These are phyloP conservation scores for Daphoenositta chrysoptera DNA, from an alignment of 2,113 vertebrate genomes.

Conservation along the genomic window DNA sequence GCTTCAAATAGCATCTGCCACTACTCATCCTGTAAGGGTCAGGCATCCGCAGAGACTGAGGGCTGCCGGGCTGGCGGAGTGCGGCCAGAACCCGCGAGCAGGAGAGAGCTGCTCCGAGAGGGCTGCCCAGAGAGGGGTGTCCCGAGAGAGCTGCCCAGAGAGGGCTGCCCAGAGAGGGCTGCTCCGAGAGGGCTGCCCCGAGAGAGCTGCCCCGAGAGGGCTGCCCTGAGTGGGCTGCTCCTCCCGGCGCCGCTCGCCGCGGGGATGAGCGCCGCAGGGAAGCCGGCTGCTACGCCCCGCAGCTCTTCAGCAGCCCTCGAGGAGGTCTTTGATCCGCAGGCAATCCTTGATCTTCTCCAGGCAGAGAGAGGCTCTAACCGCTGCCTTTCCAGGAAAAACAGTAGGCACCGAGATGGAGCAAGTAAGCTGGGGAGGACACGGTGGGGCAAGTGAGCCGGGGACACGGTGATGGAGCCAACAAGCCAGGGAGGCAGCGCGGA, in stretches of 20 bases:
- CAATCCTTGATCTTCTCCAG: neutral
- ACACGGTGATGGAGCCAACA: rapidly evolving
- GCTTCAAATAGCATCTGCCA: constrained; percentile 20
- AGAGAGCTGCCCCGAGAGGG: too few relatives aligned
- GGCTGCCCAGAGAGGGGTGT: too few relatives aligned
- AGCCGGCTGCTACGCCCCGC: neutral
- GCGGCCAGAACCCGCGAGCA: neutral
- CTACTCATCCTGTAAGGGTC: neutral
- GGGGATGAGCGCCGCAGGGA: neutral
- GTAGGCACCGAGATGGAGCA: neutral
- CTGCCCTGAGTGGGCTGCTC: too few relatives aligned
- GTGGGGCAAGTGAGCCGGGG: rapidly evolving
- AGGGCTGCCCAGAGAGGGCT: too few relatives aligned
- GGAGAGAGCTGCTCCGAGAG: neutral
- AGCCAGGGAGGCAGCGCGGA: neutral
- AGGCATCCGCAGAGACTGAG: neutral
- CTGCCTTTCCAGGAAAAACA: neutral
- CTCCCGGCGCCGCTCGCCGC: neutral
- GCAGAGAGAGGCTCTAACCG: neutral
- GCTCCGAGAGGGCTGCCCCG: too few relatives aligned
- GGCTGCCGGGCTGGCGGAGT: neutral
- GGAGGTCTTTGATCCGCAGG: neutral
- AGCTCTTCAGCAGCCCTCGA: constrained; percentile 6
- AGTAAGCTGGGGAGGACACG: neutral
- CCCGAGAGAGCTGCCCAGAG: too few relatives aligned